These are phyloP conservation scores for Sceloporus tristichus DNA, from an alignment of 2,113 vertebrate species.

Conservation along the genomic window DNA sequence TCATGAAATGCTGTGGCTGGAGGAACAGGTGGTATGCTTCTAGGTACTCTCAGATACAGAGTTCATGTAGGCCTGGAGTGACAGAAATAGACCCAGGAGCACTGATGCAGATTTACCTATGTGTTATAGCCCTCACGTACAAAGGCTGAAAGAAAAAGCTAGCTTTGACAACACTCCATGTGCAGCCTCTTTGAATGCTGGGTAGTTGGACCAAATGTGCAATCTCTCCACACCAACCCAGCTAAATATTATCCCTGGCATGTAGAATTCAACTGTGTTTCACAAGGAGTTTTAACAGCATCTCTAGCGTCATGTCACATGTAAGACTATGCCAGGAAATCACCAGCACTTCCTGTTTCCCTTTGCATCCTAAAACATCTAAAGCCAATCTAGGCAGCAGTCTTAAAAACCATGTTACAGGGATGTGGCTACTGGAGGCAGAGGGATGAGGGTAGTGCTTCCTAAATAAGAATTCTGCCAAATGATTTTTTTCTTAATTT, in stretches of 20 bases:
- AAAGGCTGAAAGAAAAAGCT: neutral
- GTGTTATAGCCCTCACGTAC: neutral
- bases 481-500: too few species aligned
- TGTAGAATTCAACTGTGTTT: neutral
- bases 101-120: neutral
- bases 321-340: neutral
- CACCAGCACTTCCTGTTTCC: neutral
- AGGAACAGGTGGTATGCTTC: too few species aligned
- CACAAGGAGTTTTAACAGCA: neutral
- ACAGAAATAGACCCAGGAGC: neutral
- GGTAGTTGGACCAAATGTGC: neutral
- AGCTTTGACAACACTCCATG: neutral
- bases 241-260: neutral
- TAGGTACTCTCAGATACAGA: too few species aligned
- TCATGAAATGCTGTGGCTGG: too few species aligned
- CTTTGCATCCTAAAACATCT: neutral
- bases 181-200: neutral
- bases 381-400: neutral
- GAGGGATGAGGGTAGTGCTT: too few species aligned
- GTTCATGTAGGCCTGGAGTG: too few species aligned
- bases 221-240: neutral
- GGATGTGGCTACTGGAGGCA: too few species aligned
- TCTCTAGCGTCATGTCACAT: neutral
- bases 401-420: neutral
- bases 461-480: too few species aligned